Evolutionary conservation across 2,888 invertebrate species (phyloP), one percentile per base, ranked within the genome.

Genomic region (Agrochola lota): DNA sequence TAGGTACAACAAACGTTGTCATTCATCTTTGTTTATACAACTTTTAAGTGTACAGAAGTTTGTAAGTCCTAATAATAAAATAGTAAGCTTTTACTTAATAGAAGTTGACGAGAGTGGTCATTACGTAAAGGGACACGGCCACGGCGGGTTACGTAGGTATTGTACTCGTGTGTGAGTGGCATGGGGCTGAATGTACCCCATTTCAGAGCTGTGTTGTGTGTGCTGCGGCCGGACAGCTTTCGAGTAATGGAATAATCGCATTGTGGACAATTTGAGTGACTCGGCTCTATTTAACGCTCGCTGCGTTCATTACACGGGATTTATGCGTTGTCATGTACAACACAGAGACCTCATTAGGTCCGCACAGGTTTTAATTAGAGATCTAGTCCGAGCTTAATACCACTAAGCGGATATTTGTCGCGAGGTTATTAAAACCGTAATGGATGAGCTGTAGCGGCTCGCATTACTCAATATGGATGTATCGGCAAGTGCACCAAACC

Each of bases 261-360:
- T 95, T 95, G 95, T 95, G 95, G 93, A 93, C 94, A 93, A 95
- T 95, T 95, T 95, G 94, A 95, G 94, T 94, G 95, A 95, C 94
- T 94, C 94, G 92, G 91, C 90, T 93, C 92, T 95, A 94, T 95
- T 95, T 95, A 95, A 95, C 93, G 95, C 92, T 94, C 89, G 89
- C 91, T 93, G 95, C 94, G 94, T 95, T 96, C 95, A 95, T 96
- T 95, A 95, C 92, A 91, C 87, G 88, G 93, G 94, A 95, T 96
- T 96, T 95, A 95, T 96, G 95, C 93, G 93, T 93, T 95, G 95
- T 95, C 95, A 95, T 95, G 92, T 92, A 93, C 94, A 90, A 92
- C 90, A 91, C 89, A 91, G 92, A 91, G 93, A 93, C 92, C 94
- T 95, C 95, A 96, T 96, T 95, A 95, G 94, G 90, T 89, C 90